Percentiles rank a stretch among this genome's conserved stretches.
phyloP scores from a whole-genome alignment of 1,140 invertebrate species.

The Hypothenemus hampei region DNA sequence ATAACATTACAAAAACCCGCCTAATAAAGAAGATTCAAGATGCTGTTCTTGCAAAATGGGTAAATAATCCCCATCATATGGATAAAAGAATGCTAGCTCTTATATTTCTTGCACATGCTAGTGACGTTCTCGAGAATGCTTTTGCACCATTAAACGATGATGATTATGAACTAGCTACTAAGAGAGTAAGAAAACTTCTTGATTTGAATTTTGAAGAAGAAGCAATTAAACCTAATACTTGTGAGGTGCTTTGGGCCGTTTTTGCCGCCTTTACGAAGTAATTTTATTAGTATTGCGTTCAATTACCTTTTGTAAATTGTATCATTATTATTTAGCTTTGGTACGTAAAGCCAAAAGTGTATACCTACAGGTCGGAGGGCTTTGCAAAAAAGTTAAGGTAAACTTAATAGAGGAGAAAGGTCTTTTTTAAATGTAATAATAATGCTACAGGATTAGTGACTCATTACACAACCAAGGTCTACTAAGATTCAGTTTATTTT shows the following conservation, averaged over 20 bases:
- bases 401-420: too few species aligned
- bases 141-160: conserved; percentile 97
- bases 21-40: conserved; percentile 99
- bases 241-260: conserved; percentile 97
- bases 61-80: conserved; percentile 96
- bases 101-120: conserved; percentile 93
- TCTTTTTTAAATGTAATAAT: too few species aligned
- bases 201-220: conserved; percentile 96
- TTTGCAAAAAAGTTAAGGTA: too few species aligned
- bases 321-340: background rate
- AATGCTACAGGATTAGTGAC: too few species aligned
- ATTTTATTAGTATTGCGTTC: conserved; percentile 27
- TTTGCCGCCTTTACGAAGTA: conserved; percentile 98
- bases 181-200: conserved; percentile 88
- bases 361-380: too few species aligned
- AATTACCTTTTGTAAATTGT: conserved; percentile 20
- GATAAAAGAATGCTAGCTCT: conserved; percentile 90
- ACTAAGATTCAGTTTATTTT: conserved; percentile 16
- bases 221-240: conserved; percentile 77
- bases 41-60: conserved; percentile 91
- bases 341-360: too few species aligned
- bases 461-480: background rate
- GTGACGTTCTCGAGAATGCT: conserved; percentile 99
- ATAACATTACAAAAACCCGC: conserved; percentile 92
- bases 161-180: conserved; percentile 98